Percentiles rank a stretch among this genome's conserved stretches.
phyloP scores from a whole-genome alignment of 2,113 vertebrate species.

The Climacteris rufus region DNA sequence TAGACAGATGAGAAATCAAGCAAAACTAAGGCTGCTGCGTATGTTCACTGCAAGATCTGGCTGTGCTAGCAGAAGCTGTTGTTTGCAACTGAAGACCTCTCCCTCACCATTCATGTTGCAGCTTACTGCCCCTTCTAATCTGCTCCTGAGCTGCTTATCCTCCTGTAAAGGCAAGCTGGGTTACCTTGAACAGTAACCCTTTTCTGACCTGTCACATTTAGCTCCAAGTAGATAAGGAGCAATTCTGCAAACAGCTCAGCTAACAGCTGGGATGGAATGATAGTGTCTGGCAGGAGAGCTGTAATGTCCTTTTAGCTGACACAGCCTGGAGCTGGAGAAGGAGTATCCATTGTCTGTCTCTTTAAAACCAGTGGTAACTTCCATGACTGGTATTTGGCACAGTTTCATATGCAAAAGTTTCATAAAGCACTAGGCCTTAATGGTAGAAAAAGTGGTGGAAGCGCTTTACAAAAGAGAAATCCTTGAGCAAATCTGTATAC shows the following conservation, averaged over 20 bases:
- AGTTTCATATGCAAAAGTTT: background rate
- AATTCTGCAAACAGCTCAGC: background rate
- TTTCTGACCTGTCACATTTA: background rate
- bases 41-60: background rate
- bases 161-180: rapidly evolving
- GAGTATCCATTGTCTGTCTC: background rate
- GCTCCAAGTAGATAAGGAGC: background rate
- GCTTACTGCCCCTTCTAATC: background rate
- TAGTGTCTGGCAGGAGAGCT: background rate
- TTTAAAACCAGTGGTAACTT: background rate
- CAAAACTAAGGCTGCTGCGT: background rate
- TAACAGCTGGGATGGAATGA: background rate
- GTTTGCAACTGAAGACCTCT: background rate
- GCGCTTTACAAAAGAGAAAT: background rate
- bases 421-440: background rate
- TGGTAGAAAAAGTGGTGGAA: background rate
- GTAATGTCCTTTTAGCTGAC: background rate
- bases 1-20: background rate
- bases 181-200: background rate
- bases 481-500: background rate
- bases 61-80: background rate
- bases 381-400: background rate
- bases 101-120: background rate
- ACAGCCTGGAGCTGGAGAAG: background rate
- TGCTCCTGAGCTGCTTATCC: background rate